Evolutionary conservation across 2,888 invertebrate genomes (phyloP), one percentile per base, ranked within the genome.

Genomic region (Ectemnius continuus): DNA sequence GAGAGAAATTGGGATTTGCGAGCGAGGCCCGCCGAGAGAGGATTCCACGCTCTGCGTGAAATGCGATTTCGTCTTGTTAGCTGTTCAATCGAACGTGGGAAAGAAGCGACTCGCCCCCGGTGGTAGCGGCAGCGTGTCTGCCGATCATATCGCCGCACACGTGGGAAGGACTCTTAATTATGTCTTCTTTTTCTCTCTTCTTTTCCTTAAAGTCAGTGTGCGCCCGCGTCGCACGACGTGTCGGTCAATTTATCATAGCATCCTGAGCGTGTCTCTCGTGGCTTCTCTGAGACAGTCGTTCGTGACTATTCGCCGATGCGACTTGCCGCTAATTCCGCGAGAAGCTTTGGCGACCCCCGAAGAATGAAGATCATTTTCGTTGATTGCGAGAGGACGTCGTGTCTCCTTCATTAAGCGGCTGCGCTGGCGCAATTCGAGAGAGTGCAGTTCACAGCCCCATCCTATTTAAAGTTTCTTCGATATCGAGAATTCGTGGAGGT

Each of bases 311-410:
- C 59, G 67, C 26, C 28, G 16, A 45, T 67, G 71, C 60, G 47
- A 52, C 48, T 74, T 46, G 20, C 16, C 58, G 56, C 59, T 65
- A 67, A 36, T 67, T 60, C 69, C 45, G 63, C 65, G 74, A 73
- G 75, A 36, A 36, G 77, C 64, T 62, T 74, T 80, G 72, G 75
- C 77, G 77, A 71, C 76, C 81, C 81, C 80, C 75, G 77, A 81
- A 77, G 77, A 81, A 79, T 60, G 67, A 73, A 78, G 82, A 82
- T 82, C 69, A 75, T 73, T 81, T 66, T 61, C 69, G 64, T 69
- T 73, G 82, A 82, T 82, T 82, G 79, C 73, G 8, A 36, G 36
- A 36, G 36, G 8, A 6, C 75, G 62, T 68, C 47, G 71, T 76
- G 72, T 79, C 78, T 75, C 64, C 70, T 76, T 74, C 66, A 66